Base-by-base conservation (phyloP, 2,797 vertebrate species). In the Ptychobarbus kaznakovi region DNA sequence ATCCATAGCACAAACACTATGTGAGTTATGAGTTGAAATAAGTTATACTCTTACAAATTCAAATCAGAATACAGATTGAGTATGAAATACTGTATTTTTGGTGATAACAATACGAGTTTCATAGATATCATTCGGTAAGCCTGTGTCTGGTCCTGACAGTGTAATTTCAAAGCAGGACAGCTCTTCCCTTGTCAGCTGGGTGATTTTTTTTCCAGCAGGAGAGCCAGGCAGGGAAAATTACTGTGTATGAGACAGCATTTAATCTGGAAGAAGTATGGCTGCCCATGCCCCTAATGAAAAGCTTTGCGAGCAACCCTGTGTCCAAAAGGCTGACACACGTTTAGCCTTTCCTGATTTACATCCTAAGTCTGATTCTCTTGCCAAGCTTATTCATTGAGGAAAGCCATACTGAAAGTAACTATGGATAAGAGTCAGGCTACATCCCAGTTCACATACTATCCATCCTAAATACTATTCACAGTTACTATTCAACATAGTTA, bases 201-300 rank as follows among this genome's bases (percentile, higher is more conserved):
- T 18, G 12, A 15, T 65, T 49, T 75, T 49, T 81, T 25, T 32
- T 38, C 22, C 51, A 77, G 56, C 25, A 49, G 72, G 28, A 82
- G 70, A 9, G 40, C 18, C 56, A 66, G 73, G 74, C 46, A 77
- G 46, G 38, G 49, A 56, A 69, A 76, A 78, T 84, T 56, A 69
- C 35, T 56, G 49, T 84, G 28, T 78, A 61, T 44, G 38, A 78
- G 80, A 61, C 83, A 88, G 56, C 65, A 75, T 83, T 91, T 88
- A 87, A 90, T 91, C 87, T 88, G 68, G 77, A 86, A 40, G 83
- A 89, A 88, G 70, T 86, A 89, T 86, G 81, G 82, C 20, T 44
- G 63, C 38, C 70, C 69, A 61, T 82, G 80, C 78, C 81, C 70
- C 74, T 72, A 79, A 84, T 88, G 83, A 86, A 87, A 74, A 85